Base-by-base conservation (phyloP, 2,888 invertebrate genomes). In the Tenthredo livida region DNA sequence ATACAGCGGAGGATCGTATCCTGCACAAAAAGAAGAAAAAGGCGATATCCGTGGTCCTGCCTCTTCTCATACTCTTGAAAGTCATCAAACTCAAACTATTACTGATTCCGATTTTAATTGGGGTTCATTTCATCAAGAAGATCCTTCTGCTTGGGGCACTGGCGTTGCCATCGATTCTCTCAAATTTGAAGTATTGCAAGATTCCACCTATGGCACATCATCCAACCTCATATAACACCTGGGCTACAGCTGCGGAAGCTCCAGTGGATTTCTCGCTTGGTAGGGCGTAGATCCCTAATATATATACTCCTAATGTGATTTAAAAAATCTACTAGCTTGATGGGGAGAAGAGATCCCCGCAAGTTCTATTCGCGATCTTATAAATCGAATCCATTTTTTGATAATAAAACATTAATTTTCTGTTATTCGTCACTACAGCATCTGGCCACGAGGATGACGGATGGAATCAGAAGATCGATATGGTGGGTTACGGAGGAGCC, bases 11-110 rank as follows among this genome's bases (percentile, higher is more conserved):
- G 58, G 47, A 80, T 88, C 87, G 89, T 58, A 82, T 89, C 37
- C 88, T 89, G 88, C 95, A 97, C 84, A 96, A 96, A 91, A 96
- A 97, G 93, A 94, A 97, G 89, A 97, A 97, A 94, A 97, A 97
- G 92, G 86, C 86, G 84, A 29, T 88, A 25, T 95, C 97, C 67
- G 95, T 97, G 91, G 97, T 97, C 88, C 86, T 94, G 25, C 93
- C 93, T 10, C 65, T 93, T 80, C 89, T 93, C 3, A 92, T 93
- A 73, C 87, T 93, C 17, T 84, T 93, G 85, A 92, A 93, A 78
- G 88, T 94, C 40, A 43, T 94, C n/a, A 93, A 93, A 86, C 78
- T 94, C 75, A 96, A 96, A 88, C 90, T 96, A 15, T 90, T 96
- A 67, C 92, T 96, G 37, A 93, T 96, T 0, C 95, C 96, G 0